Base-by-base conservation (phyloP, 2,797 vertebrate species). In the Morus bassanus region DNA sequence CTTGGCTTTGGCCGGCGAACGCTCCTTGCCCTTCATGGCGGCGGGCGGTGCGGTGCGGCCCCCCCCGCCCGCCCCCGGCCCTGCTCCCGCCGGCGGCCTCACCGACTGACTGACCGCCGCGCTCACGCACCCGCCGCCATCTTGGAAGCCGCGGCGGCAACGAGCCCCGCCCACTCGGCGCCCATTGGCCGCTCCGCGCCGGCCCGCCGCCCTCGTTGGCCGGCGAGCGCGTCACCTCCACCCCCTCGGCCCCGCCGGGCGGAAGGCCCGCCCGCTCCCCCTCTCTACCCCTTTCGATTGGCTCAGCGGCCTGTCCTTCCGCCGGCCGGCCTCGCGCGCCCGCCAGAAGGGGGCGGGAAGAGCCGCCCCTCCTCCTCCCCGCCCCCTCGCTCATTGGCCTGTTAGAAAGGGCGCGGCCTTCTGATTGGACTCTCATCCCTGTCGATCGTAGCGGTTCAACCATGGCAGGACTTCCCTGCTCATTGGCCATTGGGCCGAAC, bases 21-120 rank as follows among this genome's bases (percentile, higher is more conserved):
- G 99, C 98, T 99, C 99, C 98, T 99, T 99, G 91, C 99, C 99
- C 98, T 99, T 99, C 99, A 99, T 99, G 94, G 97, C 91, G 76
- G 95, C 94, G 91, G 75, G 86, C 67, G 83, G 84, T 93, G 65
- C 64, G 77, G 83, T 41, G 41, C 41, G 41, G 41, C 41, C 15
- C 41, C 43, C 77, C 63, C 54, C 53, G 10, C 88, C 89, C 74
- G 35, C 22, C 89, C 96, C 89, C 95, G 95, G 96, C 89, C 73
- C 89, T 65, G 78, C 89, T 76, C 78, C 89, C 75, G 94, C 94
- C 92, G 95, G 96, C 92, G 81, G 96, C 95, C 61, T 67, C 95
- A 93, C 97, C 96, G 95, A 95, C 97, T 72, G 88, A 93, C 91
- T 25, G 48, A 74, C 90, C 90, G 95, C 96, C 97, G 95, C 97